Percentiles rank a stretch among this genome's conserved stretches.
Evolutionary conservation across 2,888 invertebrate species (phyloP).

Genomic region (Marasmarcha lunaedactyla): DNA sequence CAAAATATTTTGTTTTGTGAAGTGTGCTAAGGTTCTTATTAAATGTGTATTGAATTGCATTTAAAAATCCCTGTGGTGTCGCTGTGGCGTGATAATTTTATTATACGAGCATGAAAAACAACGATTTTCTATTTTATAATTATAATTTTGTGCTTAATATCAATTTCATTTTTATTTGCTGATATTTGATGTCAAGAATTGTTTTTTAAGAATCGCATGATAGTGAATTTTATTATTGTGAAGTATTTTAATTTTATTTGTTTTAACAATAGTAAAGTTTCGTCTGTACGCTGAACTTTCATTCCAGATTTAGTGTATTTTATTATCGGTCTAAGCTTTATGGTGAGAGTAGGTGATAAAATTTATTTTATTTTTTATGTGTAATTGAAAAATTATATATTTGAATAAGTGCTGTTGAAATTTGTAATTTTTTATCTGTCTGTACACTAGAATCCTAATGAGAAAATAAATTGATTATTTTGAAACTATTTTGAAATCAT

Average conservation of each 20-base stretch:
- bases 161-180: conserved; percentile 43
- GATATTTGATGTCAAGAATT: conserved; percentile 25
- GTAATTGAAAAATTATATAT: conserved; percentile 37
- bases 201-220: conserved; percentile 29
- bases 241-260: conserved; percentile 22
- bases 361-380: conserved; percentile 50
- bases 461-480: neutral
- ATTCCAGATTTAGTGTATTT: conserved; percentile 59
- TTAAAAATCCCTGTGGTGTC: conserved; percentile 40
- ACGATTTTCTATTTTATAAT: conserved; percentile 36
- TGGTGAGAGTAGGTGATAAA: conserved; percentile 32
- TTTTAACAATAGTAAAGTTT: conserved; percentile 19
- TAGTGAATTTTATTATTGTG: conserved; percentile 27
- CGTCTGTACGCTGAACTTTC: conserved; percentile 39
- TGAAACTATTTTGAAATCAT: conserved; percentile 8
- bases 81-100: conserved; percentile 7
- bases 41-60: conserved; percentile 31
- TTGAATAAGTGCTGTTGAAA: conserved; percentile 49
- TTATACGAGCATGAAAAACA: conserved; percentile 16
- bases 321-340: conserved; percentile 54
- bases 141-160: conserved; percentile 2
- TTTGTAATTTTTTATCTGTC: conserved; percentile 33
- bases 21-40: too few relatives aligned
- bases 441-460: neutral
- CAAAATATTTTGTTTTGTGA: too few relatives aligned